Base-by-base conservation (phyloP, 2,888 invertebrate genomes). In the Agriopis marginaria region DNA sequence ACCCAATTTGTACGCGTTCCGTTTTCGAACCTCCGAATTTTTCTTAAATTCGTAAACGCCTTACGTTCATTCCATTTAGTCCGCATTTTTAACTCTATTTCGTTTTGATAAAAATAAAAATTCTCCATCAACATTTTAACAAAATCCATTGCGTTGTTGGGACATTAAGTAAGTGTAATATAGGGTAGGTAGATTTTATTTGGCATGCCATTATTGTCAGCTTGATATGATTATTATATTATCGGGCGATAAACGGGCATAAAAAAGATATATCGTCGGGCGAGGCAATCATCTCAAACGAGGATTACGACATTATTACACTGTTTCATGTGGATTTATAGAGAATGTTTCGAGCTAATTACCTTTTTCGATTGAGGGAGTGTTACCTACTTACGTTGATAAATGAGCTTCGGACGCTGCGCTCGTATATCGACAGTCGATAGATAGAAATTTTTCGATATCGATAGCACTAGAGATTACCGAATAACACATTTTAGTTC, bases 161-260 rank as follows among this genome's bases (percentile, higher is more conserved):
- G 71, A 68, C 72, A 77, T 75, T 77, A 83, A 80, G 82, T 83
- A 82, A 80, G 81, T 84, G 83, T 85, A 87, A 85, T 86, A 85
- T 86, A 83, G 89, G 90, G 91, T 91, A 91, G 91, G 91, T 92
- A 88, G 87, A 90, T 91, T 93, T 92, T 92, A 92, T 92, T 92
- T 91, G 91, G 91, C 90, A 88, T 91, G 87, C 91, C 90, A 91
- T 92, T 92, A 92, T 92, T 91, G 91, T 91, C 90, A 89, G 91
- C 85, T 85, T 90, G 90, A 91, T 92, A 91, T 90, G 91, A 93
- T 93, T 93, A 92, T 92, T 92, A 91, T 92, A 92, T 93, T 93
- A 92, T 89, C 90, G 86, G 90, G 89, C 92, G 91, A 92, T 92
- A 93, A 92, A 92, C 88, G 91, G 83, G 80, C 83, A 91, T 92